phyloP scores from a whole-genome alignment of 2,888 invertebrate species.

The Therioaphis trifolii region DNA sequence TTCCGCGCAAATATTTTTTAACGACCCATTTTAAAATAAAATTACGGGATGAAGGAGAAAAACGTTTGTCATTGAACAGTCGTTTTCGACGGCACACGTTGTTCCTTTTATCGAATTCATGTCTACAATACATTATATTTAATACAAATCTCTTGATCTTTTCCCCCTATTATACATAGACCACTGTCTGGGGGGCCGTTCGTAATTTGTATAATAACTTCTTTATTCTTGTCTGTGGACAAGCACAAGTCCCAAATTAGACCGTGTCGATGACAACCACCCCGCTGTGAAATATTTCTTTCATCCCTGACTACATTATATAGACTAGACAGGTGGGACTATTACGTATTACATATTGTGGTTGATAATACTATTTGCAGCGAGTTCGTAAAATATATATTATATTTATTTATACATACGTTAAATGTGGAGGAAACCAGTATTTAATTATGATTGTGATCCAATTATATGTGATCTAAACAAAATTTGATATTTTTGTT shows the following conservation, averaged over 20 bases:
- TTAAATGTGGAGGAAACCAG: no score
- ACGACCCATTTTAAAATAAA: slow-evolving; percentile 3
- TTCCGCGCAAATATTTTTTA: slow-evolving; percentile 26
- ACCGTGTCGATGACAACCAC: slow-evolving; percentile 58
- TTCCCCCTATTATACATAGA: slow-evolving; percentile 40
- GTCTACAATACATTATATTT: neutral
- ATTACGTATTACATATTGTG: slow-evolving; percentile 29
- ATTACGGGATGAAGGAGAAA: neutral
- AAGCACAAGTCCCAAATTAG: slow-evolving; percentile 53
- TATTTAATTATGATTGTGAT: no score
- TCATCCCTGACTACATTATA: neutral
- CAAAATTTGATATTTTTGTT: slow-evolving; percentile 2
- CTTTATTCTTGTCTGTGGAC: slow-evolving; percentile 41
- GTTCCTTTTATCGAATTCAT: slow-evolving; percentile 36
- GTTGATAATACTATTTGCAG: slow-evolving; percentile 19
- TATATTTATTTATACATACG: no score
- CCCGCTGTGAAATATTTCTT: slow-evolving; percentile 49
- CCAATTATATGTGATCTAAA: no score
- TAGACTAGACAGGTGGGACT: slow-evolving; percentile 28
- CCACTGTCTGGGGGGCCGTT: slow-evolving; percentile 50
- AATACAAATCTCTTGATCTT: slow-evolving; percentile 43
- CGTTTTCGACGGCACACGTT: slow-evolving; percentile 14
- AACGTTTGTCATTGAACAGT: slow-evolving; percentile 49
- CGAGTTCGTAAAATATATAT: no score
- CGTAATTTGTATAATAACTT: slow-evolving; percentile 61